phyloP scores from a whole-genome alignment of 30 jellyfish, hydroid and myxozoan genomes.

The Aurelia sp. region DNA sequence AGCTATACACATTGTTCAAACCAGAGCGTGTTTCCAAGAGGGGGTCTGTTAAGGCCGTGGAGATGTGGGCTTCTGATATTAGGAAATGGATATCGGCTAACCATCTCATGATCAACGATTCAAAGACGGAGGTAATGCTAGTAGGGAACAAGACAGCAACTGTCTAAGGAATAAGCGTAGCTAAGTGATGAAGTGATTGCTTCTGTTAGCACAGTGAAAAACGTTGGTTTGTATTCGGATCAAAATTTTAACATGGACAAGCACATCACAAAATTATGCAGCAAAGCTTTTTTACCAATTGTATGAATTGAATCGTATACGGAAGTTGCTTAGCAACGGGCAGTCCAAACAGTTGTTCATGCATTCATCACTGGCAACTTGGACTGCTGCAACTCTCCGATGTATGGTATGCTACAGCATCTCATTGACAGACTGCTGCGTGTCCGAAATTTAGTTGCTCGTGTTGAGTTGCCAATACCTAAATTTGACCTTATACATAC shows the following conservation, averaged over 20 bases:
- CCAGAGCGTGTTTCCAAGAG: too few relatives aligned
- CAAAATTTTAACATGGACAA: slow-evolving; percentile 7
- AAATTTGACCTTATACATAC: too few relatives aligned
- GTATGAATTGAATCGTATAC: slow-evolving; percentile 1
- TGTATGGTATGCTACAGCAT: slow-evolving; percentile 1
- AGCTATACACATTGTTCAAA: too few relatives aligned
- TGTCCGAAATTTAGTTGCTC: too few relatives aligned
- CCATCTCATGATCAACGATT: slow-evolving; percentile 23
- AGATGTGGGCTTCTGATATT: too few relatives aligned
- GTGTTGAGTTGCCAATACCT: too few relatives aligned
- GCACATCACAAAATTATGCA: neutral
- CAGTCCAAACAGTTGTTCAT: slow-evolving; percentile 43
- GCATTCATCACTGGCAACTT: slow-evolving; percentile 39
- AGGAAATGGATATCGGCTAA: slow-evolving; percentile 33
- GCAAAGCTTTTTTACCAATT: slow-evolving; percentile 16
- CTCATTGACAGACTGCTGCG: neutral
- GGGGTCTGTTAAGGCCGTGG: too few relatives aligned
- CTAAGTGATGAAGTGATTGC: slow-evolving; percentile 11
- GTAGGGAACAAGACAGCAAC: slow-evolving; percentile 26
- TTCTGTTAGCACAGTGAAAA: slow-evolving; percentile 13
- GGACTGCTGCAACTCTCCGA: slow-evolving; percentile 50
- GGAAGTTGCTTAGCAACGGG: slow-evolving; percentile 39
- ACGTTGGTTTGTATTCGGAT: neutral
- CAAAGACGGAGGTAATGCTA: slow-evolving; percentile 29
- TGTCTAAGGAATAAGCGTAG: neutral